Percentiles rank a stretch among this genome's conserved stretches.
These are phyloP conservation scores for Busseola fusca DNA, from an alignment of 2,888 invertebrate species.

Conservation along the genomic window DNA sequence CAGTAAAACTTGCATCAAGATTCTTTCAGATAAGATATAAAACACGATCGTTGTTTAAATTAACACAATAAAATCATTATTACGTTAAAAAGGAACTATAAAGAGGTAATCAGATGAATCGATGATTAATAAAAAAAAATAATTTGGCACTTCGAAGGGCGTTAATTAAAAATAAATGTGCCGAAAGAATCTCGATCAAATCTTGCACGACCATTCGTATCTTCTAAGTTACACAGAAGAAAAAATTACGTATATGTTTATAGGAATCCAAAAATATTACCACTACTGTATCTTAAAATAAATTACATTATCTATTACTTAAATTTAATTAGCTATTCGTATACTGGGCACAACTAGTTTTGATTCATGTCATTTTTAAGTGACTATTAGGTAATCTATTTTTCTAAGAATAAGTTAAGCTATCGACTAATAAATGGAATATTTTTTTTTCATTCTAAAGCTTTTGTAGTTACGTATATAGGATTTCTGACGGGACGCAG, in stretches of 20 bases:
- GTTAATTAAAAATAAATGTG: conserved; percentile 66
- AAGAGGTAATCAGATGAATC: conserved; percentile 76
- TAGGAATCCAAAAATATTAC: conserved; percentile 90
- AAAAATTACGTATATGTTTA: conserved; percentile 88
- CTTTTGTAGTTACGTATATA: conserved; percentile 87
- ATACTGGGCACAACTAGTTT: conserved; percentile 90
- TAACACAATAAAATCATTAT: conserved; percentile 68
- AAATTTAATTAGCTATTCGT: conserved; percentile 87
- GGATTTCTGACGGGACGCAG: conserved; percentile 75
- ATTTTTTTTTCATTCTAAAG: conserved; percentile 85
- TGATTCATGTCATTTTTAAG: conserved; percentile 88
- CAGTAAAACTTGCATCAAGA: conserved; percentile 78
- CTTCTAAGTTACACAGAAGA: conserved; percentile 77
- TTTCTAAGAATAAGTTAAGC: conserved; percentile 87
- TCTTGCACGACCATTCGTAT: conserved; percentile 64
- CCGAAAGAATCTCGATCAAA: conserved; percentile 83
- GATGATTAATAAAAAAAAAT: conserved; percentile 70
- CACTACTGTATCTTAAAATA: conserved; percentile 88
- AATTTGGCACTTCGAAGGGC: conserved; percentile 86
- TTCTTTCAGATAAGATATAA: conserved; percentile 75
- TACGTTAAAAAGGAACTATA: conserved; percentile 75
- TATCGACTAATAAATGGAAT: conserved; percentile 88
- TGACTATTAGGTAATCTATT: conserved; percentile 88
- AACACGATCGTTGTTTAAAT: conserved; percentile 60
- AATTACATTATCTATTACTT: conserved; percentile 84